Conservation (phyloP, 1,140 invertebrate species). For the Aethina tumida region DNA sequence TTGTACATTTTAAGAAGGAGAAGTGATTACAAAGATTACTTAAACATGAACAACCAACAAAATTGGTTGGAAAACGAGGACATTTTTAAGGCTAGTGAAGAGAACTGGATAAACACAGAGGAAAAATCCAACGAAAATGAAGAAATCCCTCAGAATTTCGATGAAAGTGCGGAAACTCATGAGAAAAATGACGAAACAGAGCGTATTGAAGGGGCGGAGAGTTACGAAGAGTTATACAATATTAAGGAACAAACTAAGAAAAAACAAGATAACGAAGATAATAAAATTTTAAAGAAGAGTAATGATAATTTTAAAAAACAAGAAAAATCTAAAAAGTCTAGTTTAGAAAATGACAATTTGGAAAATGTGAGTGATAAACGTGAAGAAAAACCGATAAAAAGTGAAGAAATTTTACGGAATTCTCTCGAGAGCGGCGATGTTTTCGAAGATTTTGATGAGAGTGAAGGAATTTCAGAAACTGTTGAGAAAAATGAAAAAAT, state of each 20-base stretch:
- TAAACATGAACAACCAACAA: conserved; percentile 13
- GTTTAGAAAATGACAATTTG: too few species aligned
- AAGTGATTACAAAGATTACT: conserved; percentile 27
- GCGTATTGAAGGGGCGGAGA: neutral
- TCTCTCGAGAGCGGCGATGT: too few species aligned
- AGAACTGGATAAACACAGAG: neutral
- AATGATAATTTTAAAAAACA: neutral
- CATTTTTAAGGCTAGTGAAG: neutral
- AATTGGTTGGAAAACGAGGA: conserved; percentile 3
- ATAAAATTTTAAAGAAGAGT: conserved; percentile 2
- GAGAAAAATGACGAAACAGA: conserved; percentile 1
- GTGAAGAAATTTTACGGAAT: too few species aligned
- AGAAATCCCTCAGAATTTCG: too few species aligned
- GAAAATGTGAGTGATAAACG: too few species aligned
- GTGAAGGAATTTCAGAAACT: too few species aligned
- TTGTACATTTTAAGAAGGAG: conserved; percentile 65
- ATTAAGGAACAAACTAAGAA: neutral
- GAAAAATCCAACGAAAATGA: conserved; percentile 5
- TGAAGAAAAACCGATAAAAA: too few species aligned
- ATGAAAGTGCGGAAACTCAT: neutral
- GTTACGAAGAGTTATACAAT: neutral
- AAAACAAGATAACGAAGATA: neutral
- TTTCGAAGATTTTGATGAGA: too few species aligned
- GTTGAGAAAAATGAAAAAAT: too few species aligned
- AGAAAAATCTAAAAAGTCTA: too few species aligned